These are phyloP conservation scores for Meganola albula DNA, from an alignment of 2,888 invertebrate species.

Conservation along the genomic window DNA sequence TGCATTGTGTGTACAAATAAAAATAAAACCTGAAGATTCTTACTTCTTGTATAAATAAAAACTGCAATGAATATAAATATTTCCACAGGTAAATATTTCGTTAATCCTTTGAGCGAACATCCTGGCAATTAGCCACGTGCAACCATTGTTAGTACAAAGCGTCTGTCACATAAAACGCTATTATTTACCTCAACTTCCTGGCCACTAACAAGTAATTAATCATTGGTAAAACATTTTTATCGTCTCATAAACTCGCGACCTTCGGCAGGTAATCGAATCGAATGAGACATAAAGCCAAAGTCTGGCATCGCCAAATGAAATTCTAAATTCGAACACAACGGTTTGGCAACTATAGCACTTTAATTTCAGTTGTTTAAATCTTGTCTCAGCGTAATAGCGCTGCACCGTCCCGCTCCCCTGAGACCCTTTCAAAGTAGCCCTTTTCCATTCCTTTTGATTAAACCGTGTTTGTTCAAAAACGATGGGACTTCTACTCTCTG, in stretches of 20 bases:
- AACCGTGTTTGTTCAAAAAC: conserved; percentile 34
- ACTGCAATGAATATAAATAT: too few species aligned
- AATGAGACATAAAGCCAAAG: conserved; percentile 45
- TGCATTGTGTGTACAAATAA: too few species aligned
- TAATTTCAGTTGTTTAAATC: conserved; percentile 77
- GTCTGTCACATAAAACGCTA: too few species aligned
- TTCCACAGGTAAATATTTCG: too few species aligned
- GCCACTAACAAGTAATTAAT: conserved; percentile 25
- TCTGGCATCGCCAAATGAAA: conserved; percentile 68
- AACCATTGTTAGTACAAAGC: too few species aligned
- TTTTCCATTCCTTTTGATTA: conserved; percentile 40
- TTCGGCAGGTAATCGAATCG: conserved; percentile 40
- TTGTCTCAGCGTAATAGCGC: conserved; percentile 69
- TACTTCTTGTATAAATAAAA: too few species aligned
- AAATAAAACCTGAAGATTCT: too few species aligned
- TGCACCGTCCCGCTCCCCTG: conserved; percentile 56
- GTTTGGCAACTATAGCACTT: conserved; percentile 73
- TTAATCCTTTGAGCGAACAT: too few species aligned
- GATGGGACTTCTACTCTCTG: conserved; percentile 86
- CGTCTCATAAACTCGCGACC: conserved; percentile 36
- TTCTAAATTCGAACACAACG: conserved; percentile 71
- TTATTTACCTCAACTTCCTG: conserved; percentile 21
- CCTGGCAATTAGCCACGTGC: too few species aligned
- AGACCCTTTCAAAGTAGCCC: conserved; percentile 44
- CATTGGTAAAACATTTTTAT: conserved; percentile 31